These are phyloP conservation scores for Mystacornis crossleyi DNA, from an alignment of 2,113 vertebrate species.

Conservation along the genomic window DNA sequence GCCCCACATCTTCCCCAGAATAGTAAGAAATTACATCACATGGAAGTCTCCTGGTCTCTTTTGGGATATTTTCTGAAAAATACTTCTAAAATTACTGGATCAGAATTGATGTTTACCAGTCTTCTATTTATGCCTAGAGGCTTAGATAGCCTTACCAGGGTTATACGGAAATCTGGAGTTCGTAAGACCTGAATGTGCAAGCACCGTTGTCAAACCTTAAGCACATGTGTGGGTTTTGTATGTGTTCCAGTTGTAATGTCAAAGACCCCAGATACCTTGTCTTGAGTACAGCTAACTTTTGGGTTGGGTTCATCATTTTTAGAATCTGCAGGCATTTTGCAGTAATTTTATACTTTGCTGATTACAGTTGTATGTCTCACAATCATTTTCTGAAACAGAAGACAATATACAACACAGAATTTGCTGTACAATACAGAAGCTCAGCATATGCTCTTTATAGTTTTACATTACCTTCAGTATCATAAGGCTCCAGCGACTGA, in stretches of 20 bases:
- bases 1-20: background rate
- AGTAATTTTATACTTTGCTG: background rate
- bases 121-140: background rate
- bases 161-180: background rate
- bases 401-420: background rate
- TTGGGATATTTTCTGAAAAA: background rate
- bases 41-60: background rate
- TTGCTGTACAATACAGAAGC: background rate
- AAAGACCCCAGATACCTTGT: background rate
- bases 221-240: rapidly evolving
- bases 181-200: background rate
- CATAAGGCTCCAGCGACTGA: background rate
- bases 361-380: background rate
- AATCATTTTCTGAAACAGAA: background rate
- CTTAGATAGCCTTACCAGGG: background rate
- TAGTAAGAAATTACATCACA: background rate
- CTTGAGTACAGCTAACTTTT: background rate
- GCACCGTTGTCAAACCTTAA: background rate
- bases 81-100: background rate
- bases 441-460: background rate
- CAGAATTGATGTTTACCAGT: background rate
- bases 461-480: background rate
- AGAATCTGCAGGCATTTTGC: background rate
- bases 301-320: background rate
- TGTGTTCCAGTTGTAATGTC: background rate